Conservation (phyloP, 2,888 invertebrate genomes). For the Pollenia amentaria region DNA sequence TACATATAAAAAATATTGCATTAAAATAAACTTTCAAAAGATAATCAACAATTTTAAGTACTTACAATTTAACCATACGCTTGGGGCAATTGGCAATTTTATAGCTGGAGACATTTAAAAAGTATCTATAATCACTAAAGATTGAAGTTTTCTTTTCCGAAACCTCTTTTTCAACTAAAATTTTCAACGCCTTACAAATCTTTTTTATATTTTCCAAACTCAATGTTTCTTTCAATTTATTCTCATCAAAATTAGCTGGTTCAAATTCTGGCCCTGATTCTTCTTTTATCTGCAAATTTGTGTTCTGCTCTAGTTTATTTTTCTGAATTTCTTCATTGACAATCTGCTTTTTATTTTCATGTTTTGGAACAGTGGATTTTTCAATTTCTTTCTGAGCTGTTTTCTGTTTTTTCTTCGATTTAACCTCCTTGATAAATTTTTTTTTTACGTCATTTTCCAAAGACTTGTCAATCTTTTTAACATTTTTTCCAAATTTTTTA, state of each 20-base stretch:
- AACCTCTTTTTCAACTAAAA: conserved; percentile 78
- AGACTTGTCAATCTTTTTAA: too few species aligned
- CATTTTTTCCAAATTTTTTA: too few species aligned
- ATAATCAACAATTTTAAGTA: conserved; percentile 73
- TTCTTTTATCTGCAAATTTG: conserved; percentile 19
- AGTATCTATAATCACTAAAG: conserved; percentile 81
- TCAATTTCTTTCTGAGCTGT: neutral
- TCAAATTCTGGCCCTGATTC: conserved; percentile 67
- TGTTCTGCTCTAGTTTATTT: conserved; percentile 55
- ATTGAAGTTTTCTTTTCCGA: conserved; percentile 79
- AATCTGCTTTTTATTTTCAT: conserved; percentile 4
- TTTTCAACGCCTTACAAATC: conserved; percentile 79
- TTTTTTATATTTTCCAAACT: conserved; percentile 77
- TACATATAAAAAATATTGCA: conserved; percentile 45
- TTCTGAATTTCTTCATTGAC: neutral
- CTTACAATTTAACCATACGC: conserved; percentile 88
- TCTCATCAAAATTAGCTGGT: conserved; percentile 79
- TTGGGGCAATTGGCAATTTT: conserved; percentile 88
- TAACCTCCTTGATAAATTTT: neutral
- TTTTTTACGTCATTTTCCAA: too few species aligned
- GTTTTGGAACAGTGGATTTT: neutral
- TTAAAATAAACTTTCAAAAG: neutral
- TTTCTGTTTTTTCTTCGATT: conserved; percentile 2
- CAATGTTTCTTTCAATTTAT: conserved; percentile 79
- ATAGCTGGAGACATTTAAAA: conserved; percentile 84